Percentiles rank a stretch among this genome's conserved stretches.
Evolutionary conservation across 2,113 vertebrate genomes (phyloP).

Genomic region (Catharus minimus): DNA sequence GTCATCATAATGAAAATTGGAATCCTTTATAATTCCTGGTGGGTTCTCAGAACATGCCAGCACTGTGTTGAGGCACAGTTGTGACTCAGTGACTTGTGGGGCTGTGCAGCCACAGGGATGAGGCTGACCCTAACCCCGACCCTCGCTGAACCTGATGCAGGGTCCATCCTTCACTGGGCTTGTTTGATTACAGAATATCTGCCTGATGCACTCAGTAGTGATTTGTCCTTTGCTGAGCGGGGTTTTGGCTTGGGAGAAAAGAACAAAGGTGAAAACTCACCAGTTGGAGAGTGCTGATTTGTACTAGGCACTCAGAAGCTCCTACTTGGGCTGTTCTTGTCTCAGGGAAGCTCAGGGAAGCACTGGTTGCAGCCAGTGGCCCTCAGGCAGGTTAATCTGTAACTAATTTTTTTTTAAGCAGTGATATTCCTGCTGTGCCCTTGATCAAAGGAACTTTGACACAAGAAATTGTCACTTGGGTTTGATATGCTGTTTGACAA

Average conservation of each 20-base stretch:
- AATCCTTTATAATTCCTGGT: not conserved
- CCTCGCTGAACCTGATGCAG: not conserved
- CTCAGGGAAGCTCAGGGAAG: not conserved
- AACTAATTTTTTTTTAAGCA: not conserved
- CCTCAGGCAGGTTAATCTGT: fast-evolving
- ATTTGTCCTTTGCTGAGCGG: fast-evolving
- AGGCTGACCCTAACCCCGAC: not conserved
- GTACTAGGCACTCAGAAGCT: fast-evolving
- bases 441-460: not conserved
- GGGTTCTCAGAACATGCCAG: not conserved
- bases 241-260: not conserved
- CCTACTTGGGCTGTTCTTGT: not conserved
- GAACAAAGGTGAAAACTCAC: fast-evolving
- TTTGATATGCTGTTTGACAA: not conserved
- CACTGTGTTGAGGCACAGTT: fast-evolving
- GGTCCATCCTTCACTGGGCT: not conserved
- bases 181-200: not conserved
- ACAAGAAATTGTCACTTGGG: not conserved
- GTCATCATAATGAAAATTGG: not conserved
- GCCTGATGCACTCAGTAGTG: fast-evolving
- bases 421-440: not conserved
- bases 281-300: fast-evolving
- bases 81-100: fast-evolving
- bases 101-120: not conserved
- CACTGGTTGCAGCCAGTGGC: not conserved